Evolutionary conservation across 2,797 vertebrate species (phyloP), one percentile per base, ranked within the genome.

Genomic region (Macropodus opercularis): DNA sequence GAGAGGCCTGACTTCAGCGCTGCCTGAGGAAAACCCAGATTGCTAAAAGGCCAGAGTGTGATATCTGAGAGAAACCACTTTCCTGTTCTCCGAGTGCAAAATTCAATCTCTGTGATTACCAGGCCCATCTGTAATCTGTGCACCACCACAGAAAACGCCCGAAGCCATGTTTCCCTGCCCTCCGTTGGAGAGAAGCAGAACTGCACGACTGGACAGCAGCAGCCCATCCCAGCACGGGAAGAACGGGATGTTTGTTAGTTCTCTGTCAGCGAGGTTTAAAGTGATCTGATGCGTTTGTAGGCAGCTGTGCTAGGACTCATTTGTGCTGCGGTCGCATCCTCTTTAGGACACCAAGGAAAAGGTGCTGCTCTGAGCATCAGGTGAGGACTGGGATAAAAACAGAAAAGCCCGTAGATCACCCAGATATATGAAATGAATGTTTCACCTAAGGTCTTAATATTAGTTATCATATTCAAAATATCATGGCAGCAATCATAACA

Each of bases 31-130:
- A 75, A 81, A 67, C 41, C 40, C 1, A 13, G 50, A 50, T 62
- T 44, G 14, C 43, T 46, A 24, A 81, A 76, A 79, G 67, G 80
- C 81, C 74, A 82, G 51, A 35, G 46, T 42, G 56, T 23, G 54
- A 77, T 31, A 69, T 72, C 39, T 52, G 70, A 81, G 61, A 67
- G 41, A 29, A 83, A 49, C 21, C 55, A 56, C 72, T 66, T 77
- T 76, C 72, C 76, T 64, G n/a, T 46, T 62, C 62, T 24, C 38
- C 49, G 35, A 67, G 44, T 56, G 26, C 17, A 52, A n/a, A 72
- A 81, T 81, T 53, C 59, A 79, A 70, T 79, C 57, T 66, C 49
- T 54, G 57, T 56, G 69, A 62, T 54, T 50, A 43, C 46, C 1
- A 35, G 38, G 5, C n/a, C 22, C 46, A 55, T 67, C 50, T 72